Evolutionary conservation across 2,888 invertebrate species (phyloP), one percentile per base, ranked within the genome.

Genomic region (Calliphora vomitoria): DNA sequence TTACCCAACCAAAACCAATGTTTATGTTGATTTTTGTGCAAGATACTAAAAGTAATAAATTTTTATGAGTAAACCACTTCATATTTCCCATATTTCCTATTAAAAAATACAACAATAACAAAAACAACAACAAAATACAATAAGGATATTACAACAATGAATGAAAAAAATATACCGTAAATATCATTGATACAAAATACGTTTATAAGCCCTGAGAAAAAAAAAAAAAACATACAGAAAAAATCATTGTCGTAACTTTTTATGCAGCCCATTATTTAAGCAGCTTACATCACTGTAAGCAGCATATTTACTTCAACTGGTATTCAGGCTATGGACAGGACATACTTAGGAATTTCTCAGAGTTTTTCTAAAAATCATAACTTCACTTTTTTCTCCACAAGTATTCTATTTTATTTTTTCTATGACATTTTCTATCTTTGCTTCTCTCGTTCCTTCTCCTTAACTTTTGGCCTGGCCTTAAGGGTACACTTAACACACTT

Each of bases 31-130:
- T 88, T 86, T 82, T 86, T 69, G 44, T 82, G 38, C 62, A 31
- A 64, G 60, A 79, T 79, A 74, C 53, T 60, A 64, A 86, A 74
- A 78, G 91, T 91, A 92, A 92, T 92, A 93, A 93, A 93, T 92
- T 92, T 93, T 92, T 93, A 92, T 92, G 91, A 90, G 90, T 90
- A 92, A 92, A 90, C 93, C 87, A 93, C 92, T 93, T 93, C 91
- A 92, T 91, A 91, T 91, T 91, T 92, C 90, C 90, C 90, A 66
- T 64, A 80, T 83, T 76, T 83, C 75, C 79, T 76, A 90, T 89
- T 55, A 47, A 69, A 13, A 25, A 47, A 58, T 13, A 47, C 18
- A 58, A 38, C 53, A 38, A 41, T 11, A 72, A 90, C 90, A 90
- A n/a, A n/a, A n/a, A 89, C 25, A 25, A 25, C 25, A 25, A 25